Evolutionary conservation across 2,888 invertebrate species (phyloP), one percentile per base, ranked within the genome.

Genomic region (Drosophila mettleri): DNA sequence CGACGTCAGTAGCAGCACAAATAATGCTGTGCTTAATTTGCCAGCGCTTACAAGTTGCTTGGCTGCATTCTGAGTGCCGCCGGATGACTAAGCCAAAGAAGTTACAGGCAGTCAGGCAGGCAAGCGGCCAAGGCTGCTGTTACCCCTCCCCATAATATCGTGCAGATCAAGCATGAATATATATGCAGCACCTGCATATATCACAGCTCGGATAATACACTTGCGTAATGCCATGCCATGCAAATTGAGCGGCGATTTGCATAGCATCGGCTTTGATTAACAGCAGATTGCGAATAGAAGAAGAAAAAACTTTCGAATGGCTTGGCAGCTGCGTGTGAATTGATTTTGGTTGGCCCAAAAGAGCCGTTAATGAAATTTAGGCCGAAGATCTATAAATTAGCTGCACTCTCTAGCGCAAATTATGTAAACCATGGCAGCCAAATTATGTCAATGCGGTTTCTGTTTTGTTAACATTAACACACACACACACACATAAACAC

Each of bases 11-110:
- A 46, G n/a, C 34, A 46, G 41, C 16, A 51, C 66, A 53, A 22
- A 78, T 88, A 46, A 22, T 20, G 49, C 49, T 88, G 89, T 86
- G 78, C 85, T 82, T 79, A 83, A 89, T 89, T 89, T 90, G 78
- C 73, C 76, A 69, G 74, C 70, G 80, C 71, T 73, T 86, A 54
- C 74, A 80, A 83, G 80, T 80, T 86, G 83, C 74, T 86, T 72
- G 80, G 84, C 78, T 88, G 90, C 89, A 74, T 83, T 86, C 79
- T 78, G 74, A 69, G 71, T 54, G 53, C 67, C 55, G 65, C 65
- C 69, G 81, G 80, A 88, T 84, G 89, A 88, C 84, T 84, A 84
- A 80, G 87, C 89, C 81, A 84, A 88, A 86, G 84, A 86, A 88
- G 88, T 84, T 68, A 68, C 71, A 71, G 61, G 41, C 64, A 57